Evolutionary conservation across 2,888 invertebrate genomes (phyloP), one percentile per base, ranked within the genome.

Genomic region (Catocala fraxini): DNA sequence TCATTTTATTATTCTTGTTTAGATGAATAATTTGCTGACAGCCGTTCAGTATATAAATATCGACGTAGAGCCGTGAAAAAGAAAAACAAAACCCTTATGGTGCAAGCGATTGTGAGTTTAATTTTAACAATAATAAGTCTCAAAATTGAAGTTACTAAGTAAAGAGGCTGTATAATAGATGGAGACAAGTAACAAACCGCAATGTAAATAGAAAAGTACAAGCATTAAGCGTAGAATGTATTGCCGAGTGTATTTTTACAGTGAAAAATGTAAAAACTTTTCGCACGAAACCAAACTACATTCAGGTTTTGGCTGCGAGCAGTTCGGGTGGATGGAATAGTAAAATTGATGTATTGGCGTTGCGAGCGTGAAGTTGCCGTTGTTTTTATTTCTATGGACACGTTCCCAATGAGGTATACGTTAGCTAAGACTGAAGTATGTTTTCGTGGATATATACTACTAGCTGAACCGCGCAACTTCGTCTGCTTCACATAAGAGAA

Each of bases 81-180:
- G 47, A 43, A 49, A 48, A 62, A 48, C 15, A 10, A 12, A 54
- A 35, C 41, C 25, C 10, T 6, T 3, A 11, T 4, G 3, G 47
- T 34, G 4, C 51, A 46, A 47, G 34, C 43, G 53, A 70, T 49
- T 59, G 35, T 60, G 56, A 56, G 59, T 49, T 13, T 39, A 35
- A 67, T 58, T 6, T 0, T 0, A 13, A 7, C 7, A 35, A n/a
- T 7, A 6, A 62, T 51, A 68, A 35, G 51, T 42, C 13, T 59
- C 0, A 33, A 53, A 58, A 74, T 63, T 5, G 34, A 61, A 61
- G 47, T 54, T 62, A 51, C 65, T 34, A 65, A 69, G 65, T 80
- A 78, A 76, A 71, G 79, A 66, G 68, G 65, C 83, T 85, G 84
- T 68, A 56, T 67, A 84, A 85, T 25, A 25, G 3, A 85, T 70